Base-by-base conservation (phyloP, 2,113 vertebrate species). In the Aldabrachelys gigantea region DNA sequence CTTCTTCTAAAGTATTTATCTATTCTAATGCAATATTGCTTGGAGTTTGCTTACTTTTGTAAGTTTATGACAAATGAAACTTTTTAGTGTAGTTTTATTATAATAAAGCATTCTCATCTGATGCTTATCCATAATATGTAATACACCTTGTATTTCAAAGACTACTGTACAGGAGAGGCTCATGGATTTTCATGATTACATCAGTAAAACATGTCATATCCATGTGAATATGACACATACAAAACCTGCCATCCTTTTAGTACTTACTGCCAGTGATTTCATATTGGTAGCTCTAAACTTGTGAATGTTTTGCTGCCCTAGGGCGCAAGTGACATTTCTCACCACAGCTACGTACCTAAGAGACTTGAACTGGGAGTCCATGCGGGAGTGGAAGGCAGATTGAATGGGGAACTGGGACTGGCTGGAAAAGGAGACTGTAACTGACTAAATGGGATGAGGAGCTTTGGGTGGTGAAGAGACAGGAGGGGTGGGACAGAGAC, bases 51-150 rank as follows among this genome's bases (percentile, higher is more conserved):
- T 0, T 27, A 38, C 80, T 87, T 85, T 76, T 5, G 1, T 49
- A 78, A 13, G 13, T 80, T 80, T 84, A 62, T 88, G 5, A 75
- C 22, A 3, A 29, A 49, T 72, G 21, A 11, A 1, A 0, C 59
- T 93, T 78, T 62, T 65, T 65, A 47, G 31, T 49, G 10, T 47
- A 12, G 35, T 89, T 92, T 88, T 3, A 1, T 5, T 35, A 49
- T 31, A 14, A 56, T 83, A 38, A 38, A 22, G 52, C 38, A 38
- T 91, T 25, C 35, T 80, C 86, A 49, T 93, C 31, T 82, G 89
- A n/a, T 93, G 78, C 44, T 94, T 52, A 50, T 78, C 47, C 91
- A 50, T 49, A 91, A 27, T 89, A 89, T 65, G 38, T 62, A 59
- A 16, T 44, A n/a, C 82, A 52, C 3, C 1, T 6, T 57, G 5